phyloP scores from a whole-genome alignment of 2,888 invertebrate genomes.

The Caenorhabditis afra region DNA sequence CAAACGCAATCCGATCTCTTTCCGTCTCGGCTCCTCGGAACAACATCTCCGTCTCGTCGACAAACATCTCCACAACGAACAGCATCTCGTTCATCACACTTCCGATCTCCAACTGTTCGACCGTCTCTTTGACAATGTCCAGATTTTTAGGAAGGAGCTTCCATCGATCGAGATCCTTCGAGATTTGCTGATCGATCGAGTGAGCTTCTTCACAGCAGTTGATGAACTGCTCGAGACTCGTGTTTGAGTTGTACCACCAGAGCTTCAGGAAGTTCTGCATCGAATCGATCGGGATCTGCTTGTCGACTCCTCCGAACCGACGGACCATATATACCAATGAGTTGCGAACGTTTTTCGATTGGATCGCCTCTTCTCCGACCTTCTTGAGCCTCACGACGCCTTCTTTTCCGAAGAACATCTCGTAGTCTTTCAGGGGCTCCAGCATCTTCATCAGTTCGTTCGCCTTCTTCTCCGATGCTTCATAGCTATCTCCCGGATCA shows the following conservation, averaged over 20 bases:
- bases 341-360: conserved; percentile 15
- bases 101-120: conserved; percentile 19
- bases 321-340: conserved; percentile 6
- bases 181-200: neutral
- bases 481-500: conserved; percentile 8
- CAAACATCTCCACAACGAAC: conserved; percentile 16
- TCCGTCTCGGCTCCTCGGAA: neutral
- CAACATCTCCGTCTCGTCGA: conserved; percentile 25
- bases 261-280: conserved; percentile 19
- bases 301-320: neutral
- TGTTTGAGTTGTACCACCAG: conserved; percentile 34
- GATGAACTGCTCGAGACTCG: conserved; percentile 21
- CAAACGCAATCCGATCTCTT: neutral
- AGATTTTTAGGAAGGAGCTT: neutral
- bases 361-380: neutral
- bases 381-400: conserved; percentile 1
- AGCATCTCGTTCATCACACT: conserved; percentile 26
- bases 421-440: conserved; percentile 22
- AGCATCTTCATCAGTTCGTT: conserved; percentile 1
- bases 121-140: neutral
- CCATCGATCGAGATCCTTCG: neutral
- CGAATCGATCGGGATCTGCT: neutral
- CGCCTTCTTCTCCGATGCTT: neutral
- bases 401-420: conserved; percentile 41
- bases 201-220: neutral